Conservation (phyloP, 2,797 vertebrate species). For the Anisognathus igniventris region DNA sequence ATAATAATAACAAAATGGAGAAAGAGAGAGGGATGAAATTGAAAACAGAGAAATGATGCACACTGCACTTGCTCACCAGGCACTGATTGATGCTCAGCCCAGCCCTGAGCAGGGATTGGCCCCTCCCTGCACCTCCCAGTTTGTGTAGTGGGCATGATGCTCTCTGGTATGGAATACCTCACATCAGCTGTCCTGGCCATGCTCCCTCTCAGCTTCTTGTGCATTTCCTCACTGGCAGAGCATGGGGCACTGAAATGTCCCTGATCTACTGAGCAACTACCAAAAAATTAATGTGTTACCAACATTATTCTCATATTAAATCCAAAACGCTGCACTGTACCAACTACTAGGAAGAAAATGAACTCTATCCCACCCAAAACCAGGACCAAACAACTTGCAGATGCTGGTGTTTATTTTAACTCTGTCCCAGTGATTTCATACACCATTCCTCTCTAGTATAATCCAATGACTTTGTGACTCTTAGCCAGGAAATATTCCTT, state of each 20-base stretch:
- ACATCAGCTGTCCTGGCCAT: neutral
- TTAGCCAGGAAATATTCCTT: neutral
- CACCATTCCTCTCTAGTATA: neutral
- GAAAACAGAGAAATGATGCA: neutral
- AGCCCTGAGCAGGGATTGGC: neutral
- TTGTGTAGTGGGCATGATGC: neutral
- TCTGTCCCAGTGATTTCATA: neutral
- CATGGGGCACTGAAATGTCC: neutral
- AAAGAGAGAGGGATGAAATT: neutral
- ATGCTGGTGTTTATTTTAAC: neutral
- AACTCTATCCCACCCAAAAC: neutral
- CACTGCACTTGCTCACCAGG: neutral
- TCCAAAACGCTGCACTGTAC: neutral
- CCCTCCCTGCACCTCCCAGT: neutral
- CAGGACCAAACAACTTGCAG: neutral
- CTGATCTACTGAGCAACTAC: neutral
- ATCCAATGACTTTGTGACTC: neutral
- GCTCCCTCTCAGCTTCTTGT: neutral
- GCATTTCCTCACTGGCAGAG: neutral
- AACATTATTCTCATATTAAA: neutral
- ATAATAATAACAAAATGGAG: neutral
- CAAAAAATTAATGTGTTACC: neutral
- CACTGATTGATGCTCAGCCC: neutral
- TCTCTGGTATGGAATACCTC: neutral
- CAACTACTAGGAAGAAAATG: neutral